Conservation (phyloP, 1,140 invertebrate species). For the Leguminivora glycinivorella region DNA sequence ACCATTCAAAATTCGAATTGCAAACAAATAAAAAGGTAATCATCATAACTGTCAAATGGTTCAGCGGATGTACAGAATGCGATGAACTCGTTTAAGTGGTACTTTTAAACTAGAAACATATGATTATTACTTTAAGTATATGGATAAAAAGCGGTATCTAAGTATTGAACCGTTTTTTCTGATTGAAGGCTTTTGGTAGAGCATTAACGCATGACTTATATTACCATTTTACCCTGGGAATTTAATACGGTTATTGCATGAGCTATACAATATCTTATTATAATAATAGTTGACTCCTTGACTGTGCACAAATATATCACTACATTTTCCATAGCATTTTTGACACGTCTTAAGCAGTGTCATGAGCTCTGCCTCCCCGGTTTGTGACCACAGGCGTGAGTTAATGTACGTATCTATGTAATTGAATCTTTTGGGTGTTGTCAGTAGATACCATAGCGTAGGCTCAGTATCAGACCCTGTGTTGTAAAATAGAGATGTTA, state of each 20-base stretch:
- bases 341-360: too few relatives aligned
- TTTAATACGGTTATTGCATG: constrained; percentile 37
- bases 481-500: background rate
- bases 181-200: constrained; percentile 37
- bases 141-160: constrained; percentile 31
- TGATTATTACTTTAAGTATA: constrained; percentile 30
- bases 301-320: too few relatives aligned
- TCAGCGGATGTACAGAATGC: constrained; percentile 1
- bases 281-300: too few relatives aligned
- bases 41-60: constrained; percentile 36
- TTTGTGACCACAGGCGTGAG: too few relatives aligned
- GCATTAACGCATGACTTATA: constrained; percentile 38
- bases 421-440: too few relatives aligned
- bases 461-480: background rate
- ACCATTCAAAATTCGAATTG: constrained; percentile 37
- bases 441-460: too few relatives aligned
- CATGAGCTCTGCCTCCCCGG: too few relatives aligned
- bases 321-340: too few relatives aligned
- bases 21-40: constrained; percentile 42
- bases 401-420: too few relatives aligned
- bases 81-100: background rate
- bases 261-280: background rate
- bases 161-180: constrained; percentile 39
- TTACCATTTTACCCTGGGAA: constrained; percentile 33
- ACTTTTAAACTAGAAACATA: constrained; percentile 17